Conservation (phyloP, 1,140 invertebrate genomes). For the Sesamia nonagrioides region DNA sequence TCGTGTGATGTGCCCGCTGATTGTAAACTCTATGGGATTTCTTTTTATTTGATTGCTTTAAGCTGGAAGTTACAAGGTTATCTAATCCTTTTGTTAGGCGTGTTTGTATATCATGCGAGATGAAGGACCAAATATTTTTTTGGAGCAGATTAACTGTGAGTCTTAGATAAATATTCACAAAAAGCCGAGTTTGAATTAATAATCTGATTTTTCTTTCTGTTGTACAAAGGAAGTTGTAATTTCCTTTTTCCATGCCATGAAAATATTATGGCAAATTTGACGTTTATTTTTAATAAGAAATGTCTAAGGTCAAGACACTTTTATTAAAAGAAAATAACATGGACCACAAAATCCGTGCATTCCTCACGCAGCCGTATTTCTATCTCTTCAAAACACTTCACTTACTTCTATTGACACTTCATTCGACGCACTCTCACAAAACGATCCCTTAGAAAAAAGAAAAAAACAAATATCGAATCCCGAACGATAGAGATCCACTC, state of each 20-base stretch:
- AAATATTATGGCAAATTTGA: background rate
- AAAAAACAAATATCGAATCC: slow-evolving; percentile 57
- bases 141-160: background rate
- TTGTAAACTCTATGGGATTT: slow-evolving; percentile 39
- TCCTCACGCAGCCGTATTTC: background rate
- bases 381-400: slow-evolving; percentile 45
- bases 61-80: slow-evolving; percentile 27
- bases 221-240: background rate
- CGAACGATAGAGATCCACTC: slow-evolving; percentile 62
- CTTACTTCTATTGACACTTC: slow-evolving; percentile 34
- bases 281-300: background rate
- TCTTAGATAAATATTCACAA: background rate
- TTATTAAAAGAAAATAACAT: background rate
- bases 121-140: slow-evolving; percentile 25
- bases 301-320: background rate
- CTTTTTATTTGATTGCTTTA: slow-evolving; percentile 48
- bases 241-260: background rate
- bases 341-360: slow-evolving; percentile 8
- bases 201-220: too few relatives aligned
- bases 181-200: background rate
- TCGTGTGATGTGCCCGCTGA: slow-evolving; percentile 48
- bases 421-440: slow-evolving; percentile 44
- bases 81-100: slow-evolving; percentile 6
- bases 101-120: slow-evolving; percentile 23
- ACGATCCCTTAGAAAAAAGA: slow-evolving; percentile 45